These are phyloP conservation scores for Trisateles emortualis DNA, from an alignment of 2,888 invertebrate genomes.

Conservation along the genomic window DNA sequence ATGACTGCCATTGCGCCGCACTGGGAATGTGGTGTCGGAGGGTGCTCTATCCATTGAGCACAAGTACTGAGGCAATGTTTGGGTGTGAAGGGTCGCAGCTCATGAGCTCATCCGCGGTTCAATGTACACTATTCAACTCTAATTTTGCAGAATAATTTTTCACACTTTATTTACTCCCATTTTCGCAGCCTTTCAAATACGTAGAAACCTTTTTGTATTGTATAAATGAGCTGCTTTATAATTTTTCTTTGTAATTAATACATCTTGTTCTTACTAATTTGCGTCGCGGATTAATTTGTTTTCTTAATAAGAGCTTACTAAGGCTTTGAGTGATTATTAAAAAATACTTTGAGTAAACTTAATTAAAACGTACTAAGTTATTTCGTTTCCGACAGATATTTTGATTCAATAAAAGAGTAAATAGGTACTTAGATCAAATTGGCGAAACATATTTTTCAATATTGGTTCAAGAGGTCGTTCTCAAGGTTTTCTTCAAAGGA, in stretches of 20 bases:
- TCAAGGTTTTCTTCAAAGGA: slow-evolving; percentile 47
- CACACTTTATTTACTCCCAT: slow-evolving; percentile 50
- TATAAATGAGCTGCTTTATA: slow-evolving; percentile 11
- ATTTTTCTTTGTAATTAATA: slow-evolving; percentile 29
- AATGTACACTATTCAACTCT: slow-evolving; percentile 57
- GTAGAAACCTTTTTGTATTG: slow-evolving; percentile 1
- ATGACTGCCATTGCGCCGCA: slow-evolving; percentile 61
- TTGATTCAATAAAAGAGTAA: background rate
- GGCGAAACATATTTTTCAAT: slow-evolving; percentile 39
- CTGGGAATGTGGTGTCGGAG: slow-evolving; percentile 52
- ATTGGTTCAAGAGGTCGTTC: slow-evolving; percentile 36
- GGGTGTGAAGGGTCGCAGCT: slow-evolving; percentile 46
- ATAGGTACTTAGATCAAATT: slow-evolving; percentile 15
- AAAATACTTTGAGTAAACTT: background rate
- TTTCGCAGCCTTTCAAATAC: slow-evolving; percentile 27
- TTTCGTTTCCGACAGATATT: too few species aligned
- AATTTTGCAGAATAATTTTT: slow-evolving; percentile 67
- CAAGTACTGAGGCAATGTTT: slow-evolving; percentile 57
- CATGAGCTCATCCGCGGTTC: slow-evolving; percentile 52
- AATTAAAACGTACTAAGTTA: too few species aligned
- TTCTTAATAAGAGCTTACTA: slow-evolving; percentile 16
- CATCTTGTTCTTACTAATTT: slow-evolving; percentile 22
- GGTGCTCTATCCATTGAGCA: slow-evolving; percentile 61
- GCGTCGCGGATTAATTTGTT: slow-evolving; percentile 24
- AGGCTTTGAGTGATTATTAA: slow-evolving; percentile 1